Evolutionary conservation across 2,113 vertebrate species (phyloP), one percentile per base, ranked within the genome.

Genomic region (Hemichromis elongatus): DNA sequence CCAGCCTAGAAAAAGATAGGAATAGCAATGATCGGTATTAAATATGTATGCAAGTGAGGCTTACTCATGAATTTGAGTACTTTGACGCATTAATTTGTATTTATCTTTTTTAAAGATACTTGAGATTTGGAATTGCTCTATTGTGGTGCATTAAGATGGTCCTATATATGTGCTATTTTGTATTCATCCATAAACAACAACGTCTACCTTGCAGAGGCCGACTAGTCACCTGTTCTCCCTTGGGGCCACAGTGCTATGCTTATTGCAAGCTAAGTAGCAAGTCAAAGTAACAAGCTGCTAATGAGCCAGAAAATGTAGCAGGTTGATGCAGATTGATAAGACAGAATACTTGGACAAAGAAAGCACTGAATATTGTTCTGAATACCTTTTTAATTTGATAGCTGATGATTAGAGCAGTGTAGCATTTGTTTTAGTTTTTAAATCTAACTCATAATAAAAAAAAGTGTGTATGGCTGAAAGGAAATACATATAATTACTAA

Each of bases 241-340:
- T 28, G 83, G 90, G 90, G 81, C 85, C 84, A 45, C 24, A 77
- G 86, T 86, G 91, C 18, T 54, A 84, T 35, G 10, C 75, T 84
- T 21, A 11, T 82, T 80, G 83, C 84, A 92, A 92, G 86, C 75
- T 35, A 92, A 93, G 86, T 56, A 92, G 83, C 86, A 40, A 55
- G 59, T 24, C 59, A 61, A 92, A 54, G 79, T 55, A 77, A 53
- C 9, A 14, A 63, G 73, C 88, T 77, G 83, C 79, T 92, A 93
- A 94, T 91, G 86, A 92, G 86, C 66, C 33, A 70, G 45, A 75
- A 88, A 84, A 86, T 66, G 59, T 83, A 66, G 35, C 86, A 80
- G 88, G 86, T 93, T 50, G 82, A 89, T 63, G 33, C 5, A 9
- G 52, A 57, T 59, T 79, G 81, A 92, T 84, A 82, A 86, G 81